These are phyloP conservation scores for Lepus timidus DNA, from an alignment of 2,113 vertebrate genomes.

Conservation along the genomic window DNA sequence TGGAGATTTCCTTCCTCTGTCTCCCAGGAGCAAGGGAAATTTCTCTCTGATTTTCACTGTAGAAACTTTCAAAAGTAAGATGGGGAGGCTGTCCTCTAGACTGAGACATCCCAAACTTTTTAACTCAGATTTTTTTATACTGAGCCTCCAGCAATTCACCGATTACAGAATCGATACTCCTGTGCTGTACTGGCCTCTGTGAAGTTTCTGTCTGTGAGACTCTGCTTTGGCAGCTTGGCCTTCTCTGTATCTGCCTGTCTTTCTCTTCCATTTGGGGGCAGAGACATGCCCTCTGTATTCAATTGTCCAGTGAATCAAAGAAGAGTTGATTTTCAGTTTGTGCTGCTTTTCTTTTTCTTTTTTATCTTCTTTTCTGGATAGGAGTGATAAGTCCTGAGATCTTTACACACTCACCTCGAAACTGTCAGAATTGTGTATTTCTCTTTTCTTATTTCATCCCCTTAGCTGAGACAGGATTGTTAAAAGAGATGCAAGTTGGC, in stretches of 20 bases:
- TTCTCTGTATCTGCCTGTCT: not conserved
- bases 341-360: not conserved
- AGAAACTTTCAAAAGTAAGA: not conserved
- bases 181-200: not conserved
- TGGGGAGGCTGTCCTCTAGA: not conserved
- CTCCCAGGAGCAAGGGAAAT: not conserved
- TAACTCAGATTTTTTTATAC: not conserved
- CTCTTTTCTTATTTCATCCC: not conserved
- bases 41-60: not conserved
- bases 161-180: not conserved
- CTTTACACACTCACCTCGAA: not conserved
- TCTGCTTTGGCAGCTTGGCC: not conserved
- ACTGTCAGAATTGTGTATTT: not conserved
- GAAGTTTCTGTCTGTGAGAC: not conserved
- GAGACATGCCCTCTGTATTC: not conserved
- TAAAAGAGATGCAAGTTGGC: not conserved
- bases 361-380: too few relatives aligned
- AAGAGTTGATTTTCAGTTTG: not conserved
- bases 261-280: not conserved
- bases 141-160: too few relatives aligned
- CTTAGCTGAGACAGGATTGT: not conserved
- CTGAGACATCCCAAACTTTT: fast-evolving
- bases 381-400: not conserved
- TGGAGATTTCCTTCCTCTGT: not conserved
- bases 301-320: not conserved